A percentile compares a stretch with the other conserved stretches of the same genome.
phyloP scores from a whole-genome alignment of 2,888 invertebrate species.

The Cheilosia scutellata region DNA sequence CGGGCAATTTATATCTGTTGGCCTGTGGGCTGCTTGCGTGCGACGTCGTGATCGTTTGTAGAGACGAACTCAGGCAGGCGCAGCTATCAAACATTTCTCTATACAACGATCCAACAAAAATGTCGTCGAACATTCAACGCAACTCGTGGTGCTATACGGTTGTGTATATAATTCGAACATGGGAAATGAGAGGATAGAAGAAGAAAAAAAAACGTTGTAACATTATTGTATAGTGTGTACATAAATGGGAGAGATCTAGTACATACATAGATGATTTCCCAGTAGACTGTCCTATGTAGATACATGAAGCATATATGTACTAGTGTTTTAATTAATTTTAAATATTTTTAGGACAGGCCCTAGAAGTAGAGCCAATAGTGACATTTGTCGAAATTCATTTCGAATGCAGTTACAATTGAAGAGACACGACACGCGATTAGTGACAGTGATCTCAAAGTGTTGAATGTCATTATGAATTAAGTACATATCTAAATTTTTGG shows the following conservation, averaged over 20 bases:
- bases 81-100: slow-evolving; percentile 62
- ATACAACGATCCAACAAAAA: slow-evolving; percentile 60
- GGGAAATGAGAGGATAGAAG: slow-evolving; percentile 25
- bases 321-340: not conserved
- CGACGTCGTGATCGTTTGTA: not conserved
- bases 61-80: slow-evolving; percentile 20
- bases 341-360: slow-evolving; percentile 8
- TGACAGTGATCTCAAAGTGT: too few relatives aligned
- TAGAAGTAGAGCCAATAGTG: not conserved
- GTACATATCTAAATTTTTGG: too few relatives aligned
- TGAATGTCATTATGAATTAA: too few relatives aligned
- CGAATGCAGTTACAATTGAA: too few relatives aligned
- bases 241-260: slow-evolving; percentile 9
- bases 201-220: slow-evolving; percentile 15
- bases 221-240: slow-evolving; percentile 15
- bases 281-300: slow-evolving; percentile 15
- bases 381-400: not conserved
- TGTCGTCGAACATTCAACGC: slow-evolving; percentile 69
- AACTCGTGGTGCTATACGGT: slow-evolving; percentile 54
- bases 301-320: not conserved
- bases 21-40: not conserved
- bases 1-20: slow-evolving; percentile 80
- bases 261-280: slow-evolving; percentile 21
- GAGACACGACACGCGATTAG: too few relatives aligned
- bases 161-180: slow-evolving; percentile 15